Percentiles rank a stretch among this genome's conserved stretches.
These are phyloP conservation scores for Nasonia giraulti DNA, from an alignment of 1,140 invertebrate genomes.

Conservation along the genomic window DNA sequence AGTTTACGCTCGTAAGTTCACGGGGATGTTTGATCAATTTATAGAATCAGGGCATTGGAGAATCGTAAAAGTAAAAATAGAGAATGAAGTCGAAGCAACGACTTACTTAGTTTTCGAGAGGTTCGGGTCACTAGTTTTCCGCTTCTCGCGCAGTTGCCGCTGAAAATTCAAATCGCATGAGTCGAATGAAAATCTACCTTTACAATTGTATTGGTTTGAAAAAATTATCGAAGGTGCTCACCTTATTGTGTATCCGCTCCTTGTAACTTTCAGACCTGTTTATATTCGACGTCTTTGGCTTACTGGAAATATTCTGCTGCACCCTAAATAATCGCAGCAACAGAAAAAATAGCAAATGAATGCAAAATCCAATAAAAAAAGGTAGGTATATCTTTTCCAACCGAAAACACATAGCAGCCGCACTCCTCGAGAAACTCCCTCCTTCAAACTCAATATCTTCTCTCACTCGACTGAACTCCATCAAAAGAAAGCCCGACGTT, in stretches of 20 bases:
- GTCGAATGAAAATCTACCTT: too few relatives aligned
- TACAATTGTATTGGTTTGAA: constrained; percentile 31
- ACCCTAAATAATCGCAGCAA: constrained; percentile 62
- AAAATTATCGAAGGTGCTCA: constrained; percentile 60
- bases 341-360: constrained; percentile 57
- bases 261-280: constrained; percentile 80
- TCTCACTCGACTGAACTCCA: not conserved
- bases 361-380: not conserved
- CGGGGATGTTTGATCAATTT: constrained; percentile 10
- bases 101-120: constrained; percentile 82
- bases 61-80: constrained; percentile 39
- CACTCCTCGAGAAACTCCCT: too few relatives aligned
- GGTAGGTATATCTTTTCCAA: not conserved
- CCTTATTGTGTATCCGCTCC: constrained; percentile 77
- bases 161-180: constrained; percentile 70
- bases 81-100: constrained; percentile 10
- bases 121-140: constrained; percentile 85
- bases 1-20: constrained; percentile 13
- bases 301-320: constrained; percentile 74
- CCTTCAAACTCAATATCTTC: too few relatives aligned
- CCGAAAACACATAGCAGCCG: too few relatives aligned
- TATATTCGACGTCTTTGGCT: constrained; percentile 76
- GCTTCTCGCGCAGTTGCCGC: constrained; percentile 80
- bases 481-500: not conserved
- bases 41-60: constrained; percentile 20